Conservation (phyloP, 1,140 invertebrate genomes). For the Cephus cinctus region DNA sequence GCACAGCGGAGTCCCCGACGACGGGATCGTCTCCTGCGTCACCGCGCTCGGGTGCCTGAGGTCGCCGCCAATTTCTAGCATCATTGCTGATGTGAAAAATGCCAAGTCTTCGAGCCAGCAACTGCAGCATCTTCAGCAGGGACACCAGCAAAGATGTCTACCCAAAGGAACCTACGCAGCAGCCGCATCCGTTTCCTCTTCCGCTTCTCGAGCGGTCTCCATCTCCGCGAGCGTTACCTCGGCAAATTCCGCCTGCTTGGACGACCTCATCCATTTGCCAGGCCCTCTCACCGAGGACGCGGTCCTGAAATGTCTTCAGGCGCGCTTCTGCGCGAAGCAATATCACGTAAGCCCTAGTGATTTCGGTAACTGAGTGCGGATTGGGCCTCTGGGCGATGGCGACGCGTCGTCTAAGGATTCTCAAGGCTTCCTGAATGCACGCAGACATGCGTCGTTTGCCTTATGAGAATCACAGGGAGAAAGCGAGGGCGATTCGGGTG, state of each 20-base stretch:
- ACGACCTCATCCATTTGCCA: constrained; percentile 88
- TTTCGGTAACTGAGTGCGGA: too few species aligned
- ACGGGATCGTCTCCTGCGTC: constrained; percentile 51
- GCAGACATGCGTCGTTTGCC: too few species aligned
- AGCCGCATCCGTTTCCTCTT: too few species aligned
- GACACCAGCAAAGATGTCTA: constrained; percentile 39
- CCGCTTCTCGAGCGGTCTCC: too few species aligned
- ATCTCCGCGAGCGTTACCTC: neutral
- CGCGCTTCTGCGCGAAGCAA: constrained; percentile 80
- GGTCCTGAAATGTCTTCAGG: constrained; percentile 85
- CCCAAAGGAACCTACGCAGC: constrained; percentile 27
- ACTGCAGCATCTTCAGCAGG: constrained; percentile 24
- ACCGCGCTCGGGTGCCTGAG: constrained; percentile 44
- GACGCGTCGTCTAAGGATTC: too few species aligned
- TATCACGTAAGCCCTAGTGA: constrained; percentile 74
- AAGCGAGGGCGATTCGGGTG: neutral
- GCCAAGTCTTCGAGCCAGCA: constrained; percentile 26
- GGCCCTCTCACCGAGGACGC: constrained; percentile 93
- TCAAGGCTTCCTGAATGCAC: too few species aligned
- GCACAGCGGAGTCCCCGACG: constrained; percentile 37
- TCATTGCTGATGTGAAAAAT: constrained; percentile 47
- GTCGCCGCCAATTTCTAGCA: constrained; percentile 45
- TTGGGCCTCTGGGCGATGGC: too few species aligned
- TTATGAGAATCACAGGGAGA: too few species aligned
- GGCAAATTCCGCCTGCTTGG: constrained; percentile 58